phyloP scores from a whole-genome alignment of 2,113 vertebrate genomes.

The Otis tarda region DNA sequence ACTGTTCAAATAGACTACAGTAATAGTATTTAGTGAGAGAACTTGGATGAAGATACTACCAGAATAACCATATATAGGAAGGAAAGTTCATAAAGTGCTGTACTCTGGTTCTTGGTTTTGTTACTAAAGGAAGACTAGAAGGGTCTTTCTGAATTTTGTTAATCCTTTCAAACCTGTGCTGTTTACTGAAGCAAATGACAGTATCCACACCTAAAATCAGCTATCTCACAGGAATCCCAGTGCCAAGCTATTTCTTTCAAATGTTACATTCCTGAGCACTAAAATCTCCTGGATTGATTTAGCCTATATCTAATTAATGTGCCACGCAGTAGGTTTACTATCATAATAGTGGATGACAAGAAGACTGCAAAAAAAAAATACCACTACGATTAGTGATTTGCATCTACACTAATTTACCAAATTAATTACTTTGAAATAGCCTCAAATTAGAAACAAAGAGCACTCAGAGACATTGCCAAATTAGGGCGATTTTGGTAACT shows the following conservation, averaged over 20 bases:
- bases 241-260: neutral
- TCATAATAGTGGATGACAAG: constrained; percentile 47
- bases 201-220: neutral
- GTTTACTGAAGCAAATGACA: neutral
- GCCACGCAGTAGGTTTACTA: neutral
- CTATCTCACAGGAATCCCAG: neutral
- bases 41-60: neutral
- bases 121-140: neutral
- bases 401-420: constrained; percentile 52
- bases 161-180: neutral
- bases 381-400: constrained; percentile 53
- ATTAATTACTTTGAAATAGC: constrained; percentile 58
- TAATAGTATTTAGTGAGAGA: neutral
- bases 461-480: constrained; percentile 44
- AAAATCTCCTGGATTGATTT: constrained; percentile 14
- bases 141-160: neutral
- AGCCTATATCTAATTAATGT: constrained; percentile 46
- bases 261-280: neutral
- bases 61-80: neutral
- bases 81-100: neutral
- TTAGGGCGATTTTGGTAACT: constrained; percentile 13
- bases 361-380: constrained; percentile 18
- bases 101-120: neutral
- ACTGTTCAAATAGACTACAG: neutral
- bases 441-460: constrained; percentile 39